Percentiles rank a stretch among this genome's conserved stretches.
Evolutionary conservation across 2,113 vertebrate genomes (phyloP).

Genomic region (Brienomyrus longianalis): DNA sequence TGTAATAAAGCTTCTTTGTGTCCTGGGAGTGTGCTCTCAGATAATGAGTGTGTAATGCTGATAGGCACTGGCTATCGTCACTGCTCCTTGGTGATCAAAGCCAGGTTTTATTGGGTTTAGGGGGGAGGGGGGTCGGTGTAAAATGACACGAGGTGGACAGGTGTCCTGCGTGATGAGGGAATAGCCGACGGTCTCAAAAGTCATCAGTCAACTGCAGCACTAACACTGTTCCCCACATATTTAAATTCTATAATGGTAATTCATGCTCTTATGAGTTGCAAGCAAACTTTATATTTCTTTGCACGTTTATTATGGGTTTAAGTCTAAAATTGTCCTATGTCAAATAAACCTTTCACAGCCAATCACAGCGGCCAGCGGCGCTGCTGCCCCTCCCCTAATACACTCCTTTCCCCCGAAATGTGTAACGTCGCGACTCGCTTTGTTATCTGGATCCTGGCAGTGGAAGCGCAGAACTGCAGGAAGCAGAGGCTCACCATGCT

Average conservation of each 20-base stretch:
- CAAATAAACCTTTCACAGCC: conserved; percentile 51
- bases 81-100: neutral
- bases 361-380: conserved; percentile 37
- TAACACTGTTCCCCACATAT: neutral
- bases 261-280: neutral
- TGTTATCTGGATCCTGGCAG: conserved; percentile 36
- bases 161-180: neutral
- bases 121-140: neutral
- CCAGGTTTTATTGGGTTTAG: neutral
- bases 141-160: neutral
- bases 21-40: neutral
- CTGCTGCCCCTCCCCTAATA: conserved; percentile 46
- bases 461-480: neutral
- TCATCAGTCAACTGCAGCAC: neutral
- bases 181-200: neutral
- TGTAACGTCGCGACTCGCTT: conserved; percentile 45
- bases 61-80: neutral
- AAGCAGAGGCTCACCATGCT: neutral
- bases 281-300: neutral
- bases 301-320: neutral
- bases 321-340: neutral
- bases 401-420: conserved; percentile 37
- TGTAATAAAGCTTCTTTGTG: conserved; percentile 3
- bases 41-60: conserved; percentile 1
- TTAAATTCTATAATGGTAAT: neutral